Evolutionary conservation across 1,140 invertebrate species (phyloP).

Genomic region (Ips nitidus): DNA sequence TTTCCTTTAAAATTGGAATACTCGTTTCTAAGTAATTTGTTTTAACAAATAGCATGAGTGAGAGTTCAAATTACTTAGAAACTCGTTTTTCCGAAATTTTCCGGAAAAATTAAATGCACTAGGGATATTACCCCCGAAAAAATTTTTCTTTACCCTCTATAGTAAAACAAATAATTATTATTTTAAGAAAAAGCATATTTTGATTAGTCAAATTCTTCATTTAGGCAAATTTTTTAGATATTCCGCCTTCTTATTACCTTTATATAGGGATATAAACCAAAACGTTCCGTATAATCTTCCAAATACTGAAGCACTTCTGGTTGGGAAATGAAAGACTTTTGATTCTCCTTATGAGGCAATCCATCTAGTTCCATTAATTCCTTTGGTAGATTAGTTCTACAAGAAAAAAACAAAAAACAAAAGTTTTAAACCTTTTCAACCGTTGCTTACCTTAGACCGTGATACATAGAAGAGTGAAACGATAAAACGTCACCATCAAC

Average conservation of each 20-base stretch:
- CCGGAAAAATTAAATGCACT: too few species aligned
- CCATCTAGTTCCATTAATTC: conserved; percentile 76
- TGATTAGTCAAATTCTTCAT: too few species aligned
- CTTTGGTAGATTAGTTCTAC: conserved; percentile 77
- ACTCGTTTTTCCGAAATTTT: too few species aligned
- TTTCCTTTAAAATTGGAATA: too few species aligned
- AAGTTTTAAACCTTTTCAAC: not conserved
- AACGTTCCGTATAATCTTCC: not conserved
- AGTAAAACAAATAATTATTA: too few species aligned
- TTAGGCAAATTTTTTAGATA: too few species aligned
- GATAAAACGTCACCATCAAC: conserved; percentile 60
- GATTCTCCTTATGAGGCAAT: conserved; percentile 65
- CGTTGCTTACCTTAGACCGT: conserved; percentile 38
- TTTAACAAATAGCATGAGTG: too few species aligned
- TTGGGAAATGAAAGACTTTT: conserved; percentile 77
- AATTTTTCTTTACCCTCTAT: too few species aligned
- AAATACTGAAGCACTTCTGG: conserved; percentile 74
- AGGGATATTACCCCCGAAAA: too few species aligned
- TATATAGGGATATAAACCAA: not conserved
- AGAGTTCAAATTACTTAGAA: too few species aligned
- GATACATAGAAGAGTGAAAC: conserved; percentile 56
- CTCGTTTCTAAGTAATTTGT: too few species aligned
- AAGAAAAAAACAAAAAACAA: conserved; percentile 11
- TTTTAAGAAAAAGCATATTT: too few species aligned
- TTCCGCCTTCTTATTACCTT: not conserved